Conservation (phyloP, 2,113 vertebrate species). For the Balaenoptera acutorostrata region DNA sequence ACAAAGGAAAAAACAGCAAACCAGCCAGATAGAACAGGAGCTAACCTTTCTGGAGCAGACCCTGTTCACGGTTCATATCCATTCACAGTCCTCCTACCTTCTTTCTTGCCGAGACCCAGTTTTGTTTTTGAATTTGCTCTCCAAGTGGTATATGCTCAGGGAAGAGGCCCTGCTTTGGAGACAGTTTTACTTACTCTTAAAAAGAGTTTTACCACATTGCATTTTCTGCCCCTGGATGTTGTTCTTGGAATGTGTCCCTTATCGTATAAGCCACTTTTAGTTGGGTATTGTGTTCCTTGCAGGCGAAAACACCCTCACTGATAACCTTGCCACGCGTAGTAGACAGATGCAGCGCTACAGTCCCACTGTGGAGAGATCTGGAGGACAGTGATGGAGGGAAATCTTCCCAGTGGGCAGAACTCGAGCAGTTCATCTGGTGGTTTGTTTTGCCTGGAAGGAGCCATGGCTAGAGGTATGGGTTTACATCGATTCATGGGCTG, state of each 20-base stretch:
- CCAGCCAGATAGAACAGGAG: background rate
- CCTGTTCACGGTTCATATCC: background rate
- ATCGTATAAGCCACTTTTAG: background rate
- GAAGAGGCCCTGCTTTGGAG: background rate
- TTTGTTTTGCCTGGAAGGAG: background rate
- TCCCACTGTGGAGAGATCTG: background rate
- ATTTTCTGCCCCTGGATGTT: background rate
- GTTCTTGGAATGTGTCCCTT: background rate
- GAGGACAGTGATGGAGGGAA: background rate
- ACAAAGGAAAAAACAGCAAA: background rate
- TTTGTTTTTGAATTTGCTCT: background rate
- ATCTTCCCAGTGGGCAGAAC: too few relatives aligned
- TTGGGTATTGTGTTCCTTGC: background rate
- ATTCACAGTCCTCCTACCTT: background rate
- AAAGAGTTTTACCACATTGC: background rate
- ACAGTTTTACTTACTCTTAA: background rate
- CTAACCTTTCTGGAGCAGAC: background rate
- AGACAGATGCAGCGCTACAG: rapidly evolving
- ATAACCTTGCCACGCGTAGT: too few relatives aligned
- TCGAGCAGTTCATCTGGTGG: too few relatives aligned
- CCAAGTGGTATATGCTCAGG: background rate
- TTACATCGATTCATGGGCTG: background rate
- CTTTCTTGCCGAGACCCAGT: background rate
- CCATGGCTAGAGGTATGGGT: too few relatives aligned
- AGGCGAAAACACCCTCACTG: background rate